Evolutionary conservation across 2,797 vertebrate species (phyloP), one percentile per base, ranked within the genome.

Genomic region (Podarcis siculus): DNA sequence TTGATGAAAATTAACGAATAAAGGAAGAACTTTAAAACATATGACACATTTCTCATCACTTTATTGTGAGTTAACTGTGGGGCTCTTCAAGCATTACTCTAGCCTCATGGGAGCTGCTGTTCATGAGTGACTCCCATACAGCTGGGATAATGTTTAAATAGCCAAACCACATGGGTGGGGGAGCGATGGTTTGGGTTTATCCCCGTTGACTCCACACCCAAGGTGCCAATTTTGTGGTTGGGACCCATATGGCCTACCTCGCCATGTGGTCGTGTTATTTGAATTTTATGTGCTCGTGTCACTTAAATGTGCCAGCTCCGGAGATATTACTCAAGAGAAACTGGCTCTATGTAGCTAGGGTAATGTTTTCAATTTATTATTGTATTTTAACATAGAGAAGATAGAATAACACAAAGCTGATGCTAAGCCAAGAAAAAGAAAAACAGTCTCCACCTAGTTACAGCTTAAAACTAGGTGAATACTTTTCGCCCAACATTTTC

Each of bases 1-100:
- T 86, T 91, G 80, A 55, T 84, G 80, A 89, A 93, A 94, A 66
- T 0, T 49, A 85, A 66, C 39, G 30, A 80, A 21, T 80, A 67
- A 83, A 90, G 79, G 73, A 32, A 32, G 30, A 87, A 39, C 81
- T 30, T 1, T 77, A 35, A 84, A 21, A 76, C 8, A 88, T 90
- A 73, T 21, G 42, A 83, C 89, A 42, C 23, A 4, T 83, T 89
- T 91, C 32, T 86, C 85, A 58, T 89, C 80, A 71, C 32, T 90
- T n/a, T 32, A 32, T 42, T 87, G n/a, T 83, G 69, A 61, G 72
- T 35, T 35, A 23, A 90, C 89, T 83, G 76, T 81, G 78, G 19
- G 35, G 35, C 19, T 12, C 32, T 77, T 77, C 39, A 79, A 61
- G 39, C 19, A 39, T 15, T 17, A 58, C 4, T 5, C 45, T 58